A percentile compares a stretch with the other conserved stretches of the same genome.
These are phyloP conservation scores for Larimichthys crocea DNA, from an alignment of 2,113 vertebrate genomes.

Conservation along the genomic window DNA sequence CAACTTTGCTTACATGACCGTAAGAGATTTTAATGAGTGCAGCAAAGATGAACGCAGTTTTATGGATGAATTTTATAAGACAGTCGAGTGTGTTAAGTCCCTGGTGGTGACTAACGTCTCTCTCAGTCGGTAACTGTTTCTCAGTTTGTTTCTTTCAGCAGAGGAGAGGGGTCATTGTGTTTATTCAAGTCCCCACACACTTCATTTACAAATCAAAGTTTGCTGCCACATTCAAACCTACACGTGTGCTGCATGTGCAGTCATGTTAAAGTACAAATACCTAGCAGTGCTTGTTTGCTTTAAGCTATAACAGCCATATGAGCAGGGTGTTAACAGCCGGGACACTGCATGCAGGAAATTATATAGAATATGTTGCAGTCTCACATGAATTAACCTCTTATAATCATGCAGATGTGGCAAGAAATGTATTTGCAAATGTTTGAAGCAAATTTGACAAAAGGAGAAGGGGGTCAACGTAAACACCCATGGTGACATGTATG, in stretches of 20 bases:
- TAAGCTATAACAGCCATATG: background rate
- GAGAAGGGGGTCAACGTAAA: background rate
- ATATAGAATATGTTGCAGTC: background rate
- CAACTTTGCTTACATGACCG: background rate
- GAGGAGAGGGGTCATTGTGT: conserved; percentile 9
- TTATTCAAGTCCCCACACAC: conserved; percentile 17
- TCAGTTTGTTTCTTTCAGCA: background rate
- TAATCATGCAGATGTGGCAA: background rate
- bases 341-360: background rate
- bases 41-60: background rate
- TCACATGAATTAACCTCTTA: background rate
- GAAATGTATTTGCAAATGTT: background rate
- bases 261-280: background rate
- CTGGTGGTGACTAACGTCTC: conserved; percentile 1
- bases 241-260: background rate
- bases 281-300: background rate
- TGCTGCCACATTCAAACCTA: background rate
- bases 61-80: background rate
- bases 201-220: background rate
- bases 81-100: background rate
- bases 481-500: background rate
- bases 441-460: background rate
- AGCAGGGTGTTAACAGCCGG: background rate
- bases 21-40: background rate
- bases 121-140: background rate